Base-by-base conservation (phyloP, 2,888 invertebrate species). In the Xestia sexstrigata region DNA sequence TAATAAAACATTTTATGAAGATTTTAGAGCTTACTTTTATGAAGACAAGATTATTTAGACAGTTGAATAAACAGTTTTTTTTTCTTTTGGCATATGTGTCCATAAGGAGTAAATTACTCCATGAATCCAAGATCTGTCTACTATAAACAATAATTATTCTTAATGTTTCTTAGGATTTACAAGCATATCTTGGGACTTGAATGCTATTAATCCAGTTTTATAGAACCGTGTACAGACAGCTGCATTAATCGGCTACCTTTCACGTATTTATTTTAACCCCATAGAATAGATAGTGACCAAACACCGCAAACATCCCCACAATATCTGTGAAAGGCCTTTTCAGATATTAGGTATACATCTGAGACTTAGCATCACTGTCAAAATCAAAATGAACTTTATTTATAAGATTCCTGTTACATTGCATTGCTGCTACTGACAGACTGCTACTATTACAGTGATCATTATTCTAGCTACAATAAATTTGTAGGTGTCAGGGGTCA, bases 1-100 rank as follows among this genome's bases (percentile, higher is more conserved):
- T 23, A 49, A 68, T 49, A 68, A 60, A 77, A 60, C 30, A n/a
- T 45, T 58, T 65, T n/a, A 49, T 30, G 17, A n/a, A 30, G 13
- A 30, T 30, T 42, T 26, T 52, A 62, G 35, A 39, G 39, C 49
- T 26, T 5, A 52, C 4, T 39, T 63, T 63, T 63, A 63, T 63
- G 35, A 39, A 49, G 30, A n/a, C 30, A 71, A 30, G 26, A 45
- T 35, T 49, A 35, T 35, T n/a, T 35, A n/a, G 69, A 69, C 52
- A 52, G 49, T 52, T 35, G 17, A 69, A 55, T 52, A 15, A n/a
- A 15, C 26, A 26, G 17, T 20, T 35, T 13, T 63, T 35, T 39
- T 39, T 39, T n/a, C 63, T 15, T 7, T 39, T 13, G 15, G 63
- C 63, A 15, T 7, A 39, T 63, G 6, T 35, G 62, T 62, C 3